phyloP scores from a whole-genome alignment of 2,113 vertebrate genomes.

The Xiphorhynchus elegans region DNA sequence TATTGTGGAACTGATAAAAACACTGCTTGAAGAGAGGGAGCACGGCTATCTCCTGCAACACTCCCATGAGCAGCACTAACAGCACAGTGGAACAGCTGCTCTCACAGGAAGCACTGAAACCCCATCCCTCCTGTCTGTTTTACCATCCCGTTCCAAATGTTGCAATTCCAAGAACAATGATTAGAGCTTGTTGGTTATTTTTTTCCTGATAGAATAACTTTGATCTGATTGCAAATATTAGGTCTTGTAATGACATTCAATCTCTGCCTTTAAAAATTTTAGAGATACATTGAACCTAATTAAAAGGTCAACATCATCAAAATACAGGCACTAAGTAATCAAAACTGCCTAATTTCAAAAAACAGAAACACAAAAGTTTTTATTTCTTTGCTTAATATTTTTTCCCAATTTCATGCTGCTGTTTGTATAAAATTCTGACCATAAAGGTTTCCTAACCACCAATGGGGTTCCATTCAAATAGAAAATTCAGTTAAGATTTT shows the following conservation, averaged over 20 bases:
- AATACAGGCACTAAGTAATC: not conserved
- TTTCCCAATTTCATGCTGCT: not conserved
- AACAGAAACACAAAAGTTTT: not conserved
- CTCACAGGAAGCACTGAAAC: not conserved
- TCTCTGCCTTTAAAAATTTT: not conserved
- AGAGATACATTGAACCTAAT: not conserved
- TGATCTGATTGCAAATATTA: not conserved
- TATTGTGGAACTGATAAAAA: not conserved
- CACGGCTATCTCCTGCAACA: not conserved
- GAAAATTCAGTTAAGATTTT: not conserved
- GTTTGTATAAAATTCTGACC: not conserved
- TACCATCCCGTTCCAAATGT: not conserved
- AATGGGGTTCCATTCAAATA: not conserved
- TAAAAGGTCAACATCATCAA: not conserved
- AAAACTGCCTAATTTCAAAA: not conserved
- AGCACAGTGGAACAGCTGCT: not conserved
- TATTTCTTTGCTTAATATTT: not conserved
- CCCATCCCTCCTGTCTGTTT: rapidly evolving
- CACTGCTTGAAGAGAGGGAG: not conserved
- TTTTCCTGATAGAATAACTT: not conserved
- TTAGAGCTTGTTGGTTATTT: not conserved
- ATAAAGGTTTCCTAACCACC: not conserved
- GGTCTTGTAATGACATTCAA: not conserved
- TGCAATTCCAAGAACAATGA: not conserved
- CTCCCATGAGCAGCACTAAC: not conserved